Evolutionary conservation across 2,113 vertebrate species (phyloP), one percentile per base, ranked within the genome.

Genomic region (Aplodontia rufa): DNA sequence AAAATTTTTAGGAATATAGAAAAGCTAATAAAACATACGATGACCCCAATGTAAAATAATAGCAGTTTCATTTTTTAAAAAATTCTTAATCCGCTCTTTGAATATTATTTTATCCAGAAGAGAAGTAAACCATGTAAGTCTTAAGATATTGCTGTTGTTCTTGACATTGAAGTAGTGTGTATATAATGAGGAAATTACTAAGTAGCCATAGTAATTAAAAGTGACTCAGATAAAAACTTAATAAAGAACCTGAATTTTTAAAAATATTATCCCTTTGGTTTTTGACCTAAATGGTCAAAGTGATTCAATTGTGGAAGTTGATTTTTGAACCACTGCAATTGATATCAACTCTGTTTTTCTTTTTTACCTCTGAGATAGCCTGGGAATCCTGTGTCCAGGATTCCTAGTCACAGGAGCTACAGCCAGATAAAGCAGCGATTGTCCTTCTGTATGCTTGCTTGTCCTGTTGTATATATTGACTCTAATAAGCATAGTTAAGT

Each of bases 1-100:
- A 90, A 69, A 90, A 17, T 58, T 80, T 86, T 94, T 80, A 79
- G 92, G 58, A 85, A 8, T 58, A 40, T 69, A 28, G 30, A 24
- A 68, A 86, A 86, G 40, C 30, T 81, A 97, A 68, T 95, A 95
- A 92, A 89, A 55, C 47, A 4, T 51, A 35, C 30, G 13, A 78
- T 45, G 66, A 7, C 24, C 32, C 51, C 82, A 86, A 76, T 78
- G 20, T 88, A 85, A 92, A 96, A 88, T 16, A 89, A 83, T 3
- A 0, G 7, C 55, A 72, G 40, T 64, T 93, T 86, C 71, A 72
- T 68, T 60, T 89, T 68, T 91, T 60, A 60, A n/a, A n/a, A n/a
- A n/a, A n/a, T 88, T 78, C 81, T 81, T 86, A 55, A 72, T 72
- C 24, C 26, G 8, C 64, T 53, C 51, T 37, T 68, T 80, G 0